Evolutionary conservation across 2,888 invertebrate genomes (phyloP), one percentile per base, ranked within the genome.

Genomic region (Melangyna quadrimaculata): DNA sequence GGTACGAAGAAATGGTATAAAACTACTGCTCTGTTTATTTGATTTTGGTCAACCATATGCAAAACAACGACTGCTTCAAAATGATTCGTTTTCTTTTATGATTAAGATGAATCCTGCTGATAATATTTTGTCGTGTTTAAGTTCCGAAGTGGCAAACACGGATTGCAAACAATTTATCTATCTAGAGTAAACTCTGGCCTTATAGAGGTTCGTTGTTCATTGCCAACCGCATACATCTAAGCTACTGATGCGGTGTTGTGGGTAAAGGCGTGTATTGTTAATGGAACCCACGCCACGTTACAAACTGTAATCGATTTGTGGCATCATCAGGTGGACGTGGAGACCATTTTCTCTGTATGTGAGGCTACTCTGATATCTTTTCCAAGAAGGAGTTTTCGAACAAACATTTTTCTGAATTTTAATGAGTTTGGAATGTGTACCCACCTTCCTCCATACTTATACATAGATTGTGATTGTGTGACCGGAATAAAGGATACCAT

Each of bases 301-400:
- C 84, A 84, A 75, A 71, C 75, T 75, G 59, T 84, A 84, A 84
- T 84, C 84, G 80, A 84, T 84, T 84, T 84, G 79, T 80, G 84
- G 80, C 80, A 84, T 80, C 84, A 67, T 79, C 84, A 57, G 71
- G 80, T 69, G 37, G 53, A 57, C 67, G 80, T 69, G 37, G 53
- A 51, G 67, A 32, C 72, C 17, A 53, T 73, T 78, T 77, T 78
- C 14, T 51, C 14, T 61, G 51, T 1, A 7, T 14, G 48, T 73
- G 24, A n/a, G 12, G 24, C 40, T 22, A 0, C 19, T 35, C 55
- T n/a, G 32, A 45, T 27, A 61, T 67, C 67, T 51, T 67, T 67
- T 48, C 35, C 45, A 51, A 19, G 12, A 37, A 59, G 35, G 43
- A 65, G 67, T 40, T 71, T 75, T 29, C 19, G 40, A 71, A 70